These are phyloP conservation scores for Rhamphomyia laevipes DNA, from an alignment of 2,888 invertebrate genomes.

Conservation along the genomic window DNA sequence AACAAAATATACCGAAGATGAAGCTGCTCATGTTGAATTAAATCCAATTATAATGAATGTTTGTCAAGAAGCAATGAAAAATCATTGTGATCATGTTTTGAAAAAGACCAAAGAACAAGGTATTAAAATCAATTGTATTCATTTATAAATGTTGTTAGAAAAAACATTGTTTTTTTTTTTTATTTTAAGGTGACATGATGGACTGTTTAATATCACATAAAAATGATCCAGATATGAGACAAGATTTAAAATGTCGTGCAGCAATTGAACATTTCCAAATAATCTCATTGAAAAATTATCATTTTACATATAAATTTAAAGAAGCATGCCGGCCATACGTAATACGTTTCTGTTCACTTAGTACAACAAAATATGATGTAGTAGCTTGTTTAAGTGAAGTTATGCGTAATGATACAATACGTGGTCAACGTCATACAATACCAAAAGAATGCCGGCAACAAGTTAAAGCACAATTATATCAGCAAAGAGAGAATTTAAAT, in stretches of 20 bases:
- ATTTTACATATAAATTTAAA: slow-evolving; percentile 89
- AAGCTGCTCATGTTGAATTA: slow-evolving; percentile 78
- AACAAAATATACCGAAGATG: slow-evolving; percentile 75
- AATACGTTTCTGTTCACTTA: slow-evolving; percentile 51
- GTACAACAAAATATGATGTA: slow-evolving; percentile 63
- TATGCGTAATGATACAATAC: slow-evolving; percentile 78
- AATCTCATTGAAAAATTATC: slow-evolving; percentile 83
- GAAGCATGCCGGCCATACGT: slow-evolving; percentile 83
- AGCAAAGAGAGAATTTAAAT: slow-evolving; percentile 79
- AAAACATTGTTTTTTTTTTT: neutral
- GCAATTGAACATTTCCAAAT: slow-evolving; percentile 97
- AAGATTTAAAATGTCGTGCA: slow-evolving; percentile 72
- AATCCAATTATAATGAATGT: slow-evolving; percentile 78
- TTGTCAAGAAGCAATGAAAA: slow-evolving; percentile 68
- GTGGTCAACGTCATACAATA: slow-evolving; percentile 62
- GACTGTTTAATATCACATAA: slow-evolving; percentile 89
- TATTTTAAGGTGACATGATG: slow-evolving; percentile 60
- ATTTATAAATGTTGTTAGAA: neutral
- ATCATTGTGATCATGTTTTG: slow-evolving; percentile 57
- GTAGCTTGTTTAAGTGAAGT: slow-evolving; percentile 60
- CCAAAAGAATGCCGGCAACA: slow-evolving; percentile 85
- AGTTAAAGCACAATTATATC: slow-evolving; percentile 78
- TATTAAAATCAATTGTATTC: slow-evolving; percentile 7
- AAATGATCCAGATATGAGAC: slow-evolving; percentile 69
- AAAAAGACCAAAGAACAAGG: slow-evolving; percentile 62